phyloP scores from a whole-genome alignment of 2,797 vertebrate species.

The Paramormyrops hopkinsi region DNA sequence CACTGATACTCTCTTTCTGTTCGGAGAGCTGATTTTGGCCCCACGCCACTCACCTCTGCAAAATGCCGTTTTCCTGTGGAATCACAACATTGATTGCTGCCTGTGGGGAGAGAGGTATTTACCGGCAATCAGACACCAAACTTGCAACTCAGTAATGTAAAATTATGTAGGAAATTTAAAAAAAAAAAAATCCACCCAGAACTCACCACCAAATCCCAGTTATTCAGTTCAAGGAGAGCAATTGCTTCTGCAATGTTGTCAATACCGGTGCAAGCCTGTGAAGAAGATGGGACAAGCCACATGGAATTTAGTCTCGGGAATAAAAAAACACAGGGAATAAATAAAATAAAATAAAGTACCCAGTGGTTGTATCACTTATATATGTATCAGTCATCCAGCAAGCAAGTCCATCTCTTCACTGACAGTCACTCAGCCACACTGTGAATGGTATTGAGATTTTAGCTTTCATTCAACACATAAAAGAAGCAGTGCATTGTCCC shows the following conservation, averaged over 20 bases:
- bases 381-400: background rate
- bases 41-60: constrained; percentile 75
- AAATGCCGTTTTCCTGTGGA: constrained; percentile 96
- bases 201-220: constrained; percentile 99
- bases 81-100: constrained; percentile 98
- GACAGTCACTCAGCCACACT: background rate
- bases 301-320: background rate
- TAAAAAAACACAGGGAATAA: background rate
- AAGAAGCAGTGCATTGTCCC: background rate
- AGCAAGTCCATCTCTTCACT: background rate
- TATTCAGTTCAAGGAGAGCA: constrained; percentile 97
- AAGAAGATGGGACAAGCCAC: constrained; percentile 31
- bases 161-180: background rate
- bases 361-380: background rate
- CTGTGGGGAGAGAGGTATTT: constrained; percentile 53
- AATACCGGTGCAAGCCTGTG: constrained; percentile 95
- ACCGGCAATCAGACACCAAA: background rate
- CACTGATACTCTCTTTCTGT: background rate
- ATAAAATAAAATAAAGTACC: background rate
- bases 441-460: background rate
- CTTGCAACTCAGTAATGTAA: background rate
- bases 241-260: constrained; percentile 99
- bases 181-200: background rate
- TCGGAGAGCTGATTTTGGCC: background rate
- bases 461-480: background rate